Base-by-base conservation (phyloP, 2,797 vertebrate species). In the Emys orbicularis region DNA sequence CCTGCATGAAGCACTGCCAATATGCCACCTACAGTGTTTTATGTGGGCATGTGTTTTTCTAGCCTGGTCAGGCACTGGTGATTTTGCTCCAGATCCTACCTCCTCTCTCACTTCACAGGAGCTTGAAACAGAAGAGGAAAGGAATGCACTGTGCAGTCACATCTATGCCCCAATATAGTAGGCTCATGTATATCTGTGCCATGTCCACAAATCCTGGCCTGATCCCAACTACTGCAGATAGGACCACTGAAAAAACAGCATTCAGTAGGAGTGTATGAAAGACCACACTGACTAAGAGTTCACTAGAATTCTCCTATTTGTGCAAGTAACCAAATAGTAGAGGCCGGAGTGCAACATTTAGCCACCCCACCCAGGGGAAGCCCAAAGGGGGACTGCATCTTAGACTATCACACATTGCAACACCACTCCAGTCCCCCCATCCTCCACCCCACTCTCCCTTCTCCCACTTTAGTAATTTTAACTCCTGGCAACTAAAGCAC, bases 71-170 rank as follows among this genome's bases (percentile, higher is more conserved):
- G 5, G 37, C 68, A 49, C 13, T 34, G 8, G 27, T 5, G 25
- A 34, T 91, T 92, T 61, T 92, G 12, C 37, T 50, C 21, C 4
- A 84, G 29, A 2, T 29, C 15, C 27, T 74, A 81, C 29, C 79
- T 87, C 16, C 16, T 86, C 29, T 83, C 77, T 53, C 52, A 52
- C 47, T 72, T 81, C 90, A 95, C 50, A 83, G 84, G 8, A 88
- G 18, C 84, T 12, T 83, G 50, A 89, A 47, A 57, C 74, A 21
- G 25, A 74, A 76, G 25, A 76, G 44, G 41, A 76, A 76, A n/a
- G 81, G 18, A 29, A 6, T 50, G 5, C 65, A 21, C 25, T 1
- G 1, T 5, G 34, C 37, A 92, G 41, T 31, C 31, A 81, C 37
- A 74, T 1, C 54, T 83, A 41, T 34, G 72, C 37, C 27, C 23